Evolutionary conservation across 1,140 invertebrate species (phyloP).

Genomic region (Scylla paramamosain): DNA sequence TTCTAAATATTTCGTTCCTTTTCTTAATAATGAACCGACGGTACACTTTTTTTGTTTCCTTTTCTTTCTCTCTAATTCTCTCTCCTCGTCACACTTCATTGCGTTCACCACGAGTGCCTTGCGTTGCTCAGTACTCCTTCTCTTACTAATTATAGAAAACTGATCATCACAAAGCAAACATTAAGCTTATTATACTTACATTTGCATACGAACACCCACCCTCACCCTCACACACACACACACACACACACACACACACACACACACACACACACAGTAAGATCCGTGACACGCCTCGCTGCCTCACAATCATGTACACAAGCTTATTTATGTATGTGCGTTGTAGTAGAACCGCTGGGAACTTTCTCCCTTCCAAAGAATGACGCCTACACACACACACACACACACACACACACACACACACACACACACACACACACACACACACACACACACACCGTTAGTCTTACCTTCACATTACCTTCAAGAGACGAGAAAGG

Average conservation of each 20-base stretch:
- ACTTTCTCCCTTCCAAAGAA: no score
- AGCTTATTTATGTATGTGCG: conserved; percentile 6
- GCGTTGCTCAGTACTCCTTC: neutral
- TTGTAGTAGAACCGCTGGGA: no score
- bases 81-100: neutral
- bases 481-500: neutral
- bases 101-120: neutral
- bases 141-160: neutral
- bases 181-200: neutral
- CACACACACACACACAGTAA: conserved; percentile 40
- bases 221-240: conserved; percentile 32
- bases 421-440: no score
- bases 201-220: neutral
- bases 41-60: no score
- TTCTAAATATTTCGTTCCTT: neutral
- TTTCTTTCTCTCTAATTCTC: neutral
- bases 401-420: no score
- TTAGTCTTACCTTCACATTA: neutral
- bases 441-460: neutral
- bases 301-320: conserved; percentile 54
- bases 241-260: conserved; percentile 43
- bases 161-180: neutral
- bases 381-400: no score
- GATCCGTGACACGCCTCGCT: conserved; percentile 30
- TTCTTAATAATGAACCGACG: neutral